Base-by-base conservation (phyloP, 1,140 invertebrate genomes). In the Oryctes rhinoceros region DNA sequence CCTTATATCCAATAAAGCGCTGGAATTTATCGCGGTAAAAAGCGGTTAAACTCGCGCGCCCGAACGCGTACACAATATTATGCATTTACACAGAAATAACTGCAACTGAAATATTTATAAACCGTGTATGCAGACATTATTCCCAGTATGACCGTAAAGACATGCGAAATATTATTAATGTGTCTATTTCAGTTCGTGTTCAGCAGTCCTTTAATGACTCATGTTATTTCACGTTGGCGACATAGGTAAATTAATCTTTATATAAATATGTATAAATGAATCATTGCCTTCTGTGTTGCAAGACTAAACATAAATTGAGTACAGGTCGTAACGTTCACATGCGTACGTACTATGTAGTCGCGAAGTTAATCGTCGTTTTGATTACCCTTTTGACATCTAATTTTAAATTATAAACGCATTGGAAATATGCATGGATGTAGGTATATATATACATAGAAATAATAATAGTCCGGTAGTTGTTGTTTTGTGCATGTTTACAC, bases 181-280 rank as follows among this genome's bases (percentile, higher is more conserved):
- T 11, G 13, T 53, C 49, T 53, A 53, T 53, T 53, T 53, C n/a
- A 53, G 49, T 18, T 53, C n/a, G 11, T 4, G 49, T 53, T 53
- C n/a, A 13, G 49, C 4, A 13, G 49, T 53, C 13, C 13, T 53
- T 53, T 15, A 53, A 53, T 53, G 49, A 53, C 49, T 53, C 49
- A 53, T 53, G 49, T 53, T 53, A 53, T 53, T 53, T 53, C 49
- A 53, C 49, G 49, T 53, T 53, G 49, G 49, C 49, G 49, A 53
- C 49, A 53, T 53, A 53, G 49, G 49, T 53, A 53, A 13, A 18
- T 15, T 15, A 53, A 53, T 18, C 39, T 44, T 44, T 44, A 44
- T 44, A 44, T 44, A 44, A 44, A 44, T 44, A 44, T 44, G 39
- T 44, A 44, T 44, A 44, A 44, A 44, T 44, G 39, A 44, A 44